A percentile compares a stretch with the other conserved stretches of the same genome.
Conservation (phyloP, 2,888 invertebrate genomes). For the Marasmarcha lunaedactyla region DNA sequence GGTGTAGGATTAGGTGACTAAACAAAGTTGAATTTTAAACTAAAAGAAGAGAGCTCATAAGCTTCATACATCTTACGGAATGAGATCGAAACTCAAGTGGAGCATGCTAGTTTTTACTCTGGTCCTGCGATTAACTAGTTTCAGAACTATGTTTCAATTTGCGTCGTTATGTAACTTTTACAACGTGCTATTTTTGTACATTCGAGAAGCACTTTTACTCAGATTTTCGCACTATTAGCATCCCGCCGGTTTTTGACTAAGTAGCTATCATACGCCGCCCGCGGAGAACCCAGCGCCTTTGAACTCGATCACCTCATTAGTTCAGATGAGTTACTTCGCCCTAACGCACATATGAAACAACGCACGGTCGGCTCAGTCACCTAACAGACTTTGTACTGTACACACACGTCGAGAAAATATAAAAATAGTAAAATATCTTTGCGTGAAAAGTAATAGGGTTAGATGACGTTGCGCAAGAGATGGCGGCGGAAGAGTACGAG, state of each 20-base stretch:
- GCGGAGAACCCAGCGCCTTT: conserved; percentile 48
- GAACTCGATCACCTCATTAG: conserved; percentile 65
- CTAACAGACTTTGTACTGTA: conserved; percentile 44
- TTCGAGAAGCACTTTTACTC: too few relatives aligned
- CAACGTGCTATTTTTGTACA: too few relatives aligned
- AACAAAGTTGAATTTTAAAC: too few relatives aligned
- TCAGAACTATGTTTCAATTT: too few relatives aligned
- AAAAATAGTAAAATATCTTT: conserved; percentile 5
- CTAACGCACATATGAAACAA: conserved; percentile 39
- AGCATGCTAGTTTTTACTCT: too few relatives aligned
- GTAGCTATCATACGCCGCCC: conserved; percentile 23
- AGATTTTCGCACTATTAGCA: conserved; percentile 6
- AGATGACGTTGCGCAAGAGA: conserved; percentile 42
- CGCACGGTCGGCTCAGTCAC: conserved; percentile 49
- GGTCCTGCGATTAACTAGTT: too few relatives aligned
- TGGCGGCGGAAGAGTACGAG: conserved; percentile 48
- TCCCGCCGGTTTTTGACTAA: conserved; percentile 8
- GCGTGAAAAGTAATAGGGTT: conserved; percentile 21
- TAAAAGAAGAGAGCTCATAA: too few relatives aligned
- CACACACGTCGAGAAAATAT: conserved; percentile 35
- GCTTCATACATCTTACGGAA: too few relatives aligned
- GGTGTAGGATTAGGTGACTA: too few relatives aligned
- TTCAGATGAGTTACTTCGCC: conserved; percentile 49
- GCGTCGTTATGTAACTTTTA: too few relatives aligned
- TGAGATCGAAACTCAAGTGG: too few relatives aligned